Evolutionary conservation across 2,888 invertebrate species (phyloP).

Genomic region (Crioceris asparagi): DNA sequence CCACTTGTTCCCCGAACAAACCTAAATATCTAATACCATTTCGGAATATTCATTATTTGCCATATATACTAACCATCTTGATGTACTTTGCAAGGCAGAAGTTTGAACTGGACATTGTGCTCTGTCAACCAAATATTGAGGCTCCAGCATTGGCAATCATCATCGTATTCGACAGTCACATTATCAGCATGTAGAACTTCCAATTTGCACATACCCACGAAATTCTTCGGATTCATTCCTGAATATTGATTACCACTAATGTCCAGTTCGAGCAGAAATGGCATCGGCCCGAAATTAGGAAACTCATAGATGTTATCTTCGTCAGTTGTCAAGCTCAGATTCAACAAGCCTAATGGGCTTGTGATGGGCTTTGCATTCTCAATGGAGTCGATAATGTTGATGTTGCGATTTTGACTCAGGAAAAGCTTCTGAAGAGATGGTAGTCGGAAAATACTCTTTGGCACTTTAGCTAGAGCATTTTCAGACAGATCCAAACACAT

Average conservation of each 20-base stretch:
- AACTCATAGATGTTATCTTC: slow-evolving; percentile 19
- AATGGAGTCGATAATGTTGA: slow-evolving; percentile 29
- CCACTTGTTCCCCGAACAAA: too few relatives aligned
- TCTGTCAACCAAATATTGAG: slow-evolving; percentile 29
- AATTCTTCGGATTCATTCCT: slow-evolving; percentile 24
- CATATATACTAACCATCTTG: too few relatives aligned
- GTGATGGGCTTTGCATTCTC: slow-evolving; percentile 28
- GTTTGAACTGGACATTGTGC: slow-evolving; percentile 25
- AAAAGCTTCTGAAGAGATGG: slow-evolving; percentile 31
- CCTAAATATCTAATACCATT: too few relatives aligned
- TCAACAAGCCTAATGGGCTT: slow-evolving; percentile 30
- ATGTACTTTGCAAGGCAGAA: slow-evolving; percentile 28
- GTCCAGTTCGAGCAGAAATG: slow-evolving; percentile 29
- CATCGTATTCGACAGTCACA: slow-evolving; percentile 25
- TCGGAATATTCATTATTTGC: too few relatives aligned
- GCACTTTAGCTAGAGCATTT: slow-evolving; percentile 28
- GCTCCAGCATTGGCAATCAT: slow-evolving; percentile 32
- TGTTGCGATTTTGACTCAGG: slow-evolving; percentile 31
- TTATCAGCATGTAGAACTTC: slow-evolving; percentile 26
- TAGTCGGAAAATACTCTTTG: slow-evolving; percentile 29
- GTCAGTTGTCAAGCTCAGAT: slow-evolving; percentile 29
- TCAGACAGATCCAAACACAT: slow-evolving; percentile 30
- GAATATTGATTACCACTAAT: slow-evolving; percentile 29
- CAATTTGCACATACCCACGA: slow-evolving; percentile 33
- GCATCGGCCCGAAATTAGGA: slow-evolving; percentile 29